Conservation (phyloP, 2,113 vertebrate species). For the Forbesichthys agassizii region DNA sequence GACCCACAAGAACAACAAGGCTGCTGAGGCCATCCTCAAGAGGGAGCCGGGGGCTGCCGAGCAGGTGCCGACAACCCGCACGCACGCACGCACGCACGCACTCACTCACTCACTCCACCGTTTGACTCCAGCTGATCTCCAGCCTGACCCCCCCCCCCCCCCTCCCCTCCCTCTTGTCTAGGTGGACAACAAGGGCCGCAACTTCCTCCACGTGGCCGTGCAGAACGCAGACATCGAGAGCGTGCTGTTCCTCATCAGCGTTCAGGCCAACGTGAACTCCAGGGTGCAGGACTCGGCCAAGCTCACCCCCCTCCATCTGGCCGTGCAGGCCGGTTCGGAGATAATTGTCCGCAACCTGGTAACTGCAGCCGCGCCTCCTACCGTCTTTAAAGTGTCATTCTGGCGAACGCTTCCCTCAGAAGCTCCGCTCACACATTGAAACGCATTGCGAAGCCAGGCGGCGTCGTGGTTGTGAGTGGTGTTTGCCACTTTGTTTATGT, state of each 20-base stretch:
- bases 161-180: conserved; percentile 45
- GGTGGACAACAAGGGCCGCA: conserved; percentile 98
- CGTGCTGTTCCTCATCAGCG: conserved; percentile 97
- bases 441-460: too few species aligned
- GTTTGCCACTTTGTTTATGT: too few species aligned
- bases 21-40: conserved; percentile 94
- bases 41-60: conserved; percentile 94
- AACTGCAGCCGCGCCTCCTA: conserved; percentile 8
- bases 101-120: not conserved
- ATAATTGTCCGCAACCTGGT: conserved; percentile 99
- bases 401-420: too few species aligned
- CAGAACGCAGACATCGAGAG: conserved; percentile 97
- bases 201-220: conserved; percentile 95
- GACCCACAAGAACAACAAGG: conserved; percentile 97
- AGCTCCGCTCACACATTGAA: too few species aligned
- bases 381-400: too few species aligned
- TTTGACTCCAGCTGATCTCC: not conserved
- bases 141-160: not conserved
- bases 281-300: conserved; percentile 95
- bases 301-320: conserved; percentile 92
- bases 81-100: not conserved
- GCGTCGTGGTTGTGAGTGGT: too few species aligned
- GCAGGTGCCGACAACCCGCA: conserved; percentile 77
- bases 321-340: conserved; percentile 95
- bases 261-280: conserved; percentile 96